Conservation (phyloP, 37 sponge, comb jelly and placozoan genomes). For the Sycon ciliatum region DNA sequence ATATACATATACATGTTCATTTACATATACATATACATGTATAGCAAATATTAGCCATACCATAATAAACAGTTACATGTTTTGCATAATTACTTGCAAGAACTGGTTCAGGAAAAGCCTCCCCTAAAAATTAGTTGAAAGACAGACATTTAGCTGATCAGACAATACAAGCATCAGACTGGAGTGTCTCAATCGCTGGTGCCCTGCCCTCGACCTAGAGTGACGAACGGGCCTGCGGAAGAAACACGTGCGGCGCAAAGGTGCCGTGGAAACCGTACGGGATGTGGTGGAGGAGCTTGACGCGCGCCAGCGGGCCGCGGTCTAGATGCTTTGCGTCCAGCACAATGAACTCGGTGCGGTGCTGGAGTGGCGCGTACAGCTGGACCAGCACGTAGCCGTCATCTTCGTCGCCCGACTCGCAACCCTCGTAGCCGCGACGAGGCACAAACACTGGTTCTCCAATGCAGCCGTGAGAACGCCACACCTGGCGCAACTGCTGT, state of each 20-base stretch:
- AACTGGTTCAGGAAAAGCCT: too few relatives aligned
- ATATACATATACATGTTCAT: too few relatives aligned
- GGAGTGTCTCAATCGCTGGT: too few relatives aligned
- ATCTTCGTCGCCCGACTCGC: conserved; percentile 53
- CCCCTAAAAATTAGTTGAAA: too few relatives aligned
- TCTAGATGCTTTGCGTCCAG: conserved; percentile 65
- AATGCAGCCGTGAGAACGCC: conserved; percentile 73
- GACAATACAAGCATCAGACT: too few relatives aligned
- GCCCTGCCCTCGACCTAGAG: too few relatives aligned
- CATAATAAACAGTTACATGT: too few relatives aligned
- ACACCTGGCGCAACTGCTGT: conserved; percentile 49
- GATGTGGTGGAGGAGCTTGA: conserved; percentile 69
- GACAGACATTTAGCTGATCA: too few relatives aligned
- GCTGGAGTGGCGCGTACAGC: conserved; percentile 65
- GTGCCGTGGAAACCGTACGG: conserved; percentile 87
- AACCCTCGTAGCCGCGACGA: conserved; percentile 37
- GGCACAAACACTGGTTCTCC: conserved; percentile 84
- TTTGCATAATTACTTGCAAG: too few relatives aligned
- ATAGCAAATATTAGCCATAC: too few relatives aligned
- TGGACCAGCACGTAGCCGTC: conserved; percentile 74
- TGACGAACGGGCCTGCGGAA: too few relatives aligned
- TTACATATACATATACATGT: too few relatives aligned
- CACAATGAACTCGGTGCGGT: conserved; percentile 69
- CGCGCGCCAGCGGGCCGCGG: conserved; percentile 58
- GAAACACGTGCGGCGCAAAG: conserved; percentile 67